These are phyloP conservation scores for Malurus melanocephalus DNA, from an alignment of 2,113 vertebrate species.

Conservation along the genomic window DNA sequence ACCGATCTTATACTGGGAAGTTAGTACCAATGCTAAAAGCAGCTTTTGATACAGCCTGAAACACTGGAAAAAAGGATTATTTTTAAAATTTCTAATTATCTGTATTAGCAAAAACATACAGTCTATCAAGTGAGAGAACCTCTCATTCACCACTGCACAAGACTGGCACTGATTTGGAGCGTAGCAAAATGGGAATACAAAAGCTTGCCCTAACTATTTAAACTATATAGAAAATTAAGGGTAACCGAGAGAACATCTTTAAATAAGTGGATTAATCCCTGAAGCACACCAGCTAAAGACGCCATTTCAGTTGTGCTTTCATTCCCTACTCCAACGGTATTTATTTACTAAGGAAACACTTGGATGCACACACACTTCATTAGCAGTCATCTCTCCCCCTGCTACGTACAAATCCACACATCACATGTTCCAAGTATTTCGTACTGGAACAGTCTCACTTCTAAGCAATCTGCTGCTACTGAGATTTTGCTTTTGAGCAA, in stretches of 20 bases:
- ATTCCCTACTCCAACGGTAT: neutral
- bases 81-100: neutral
- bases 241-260: neutral
- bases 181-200: neutral
- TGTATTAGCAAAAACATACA: neutral
- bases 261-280: neutral
- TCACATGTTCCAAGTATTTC: neutral
- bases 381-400: neutral
- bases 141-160: neutral
- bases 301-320: neutral
- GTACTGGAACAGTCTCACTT: neutral
- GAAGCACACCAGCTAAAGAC: neutral
- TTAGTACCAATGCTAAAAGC: neutral
- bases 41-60: neutral
- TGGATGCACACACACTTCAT: neutral
- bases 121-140: neutral
- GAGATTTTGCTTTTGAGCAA: constrained; percentile 23
- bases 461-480: constrained; percentile 1
- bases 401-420: constrained; percentile 1
- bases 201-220: neutral
- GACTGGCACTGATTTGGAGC: neutral
- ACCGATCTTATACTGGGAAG: neutral
- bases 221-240: neutral
- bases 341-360: constrained; percentile 6
- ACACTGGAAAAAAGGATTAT: fast-evolving